Evolutionary conservation across 2,113 vertebrate species (phyloP).

Genomic region (Calidris pygmaea): DNA sequence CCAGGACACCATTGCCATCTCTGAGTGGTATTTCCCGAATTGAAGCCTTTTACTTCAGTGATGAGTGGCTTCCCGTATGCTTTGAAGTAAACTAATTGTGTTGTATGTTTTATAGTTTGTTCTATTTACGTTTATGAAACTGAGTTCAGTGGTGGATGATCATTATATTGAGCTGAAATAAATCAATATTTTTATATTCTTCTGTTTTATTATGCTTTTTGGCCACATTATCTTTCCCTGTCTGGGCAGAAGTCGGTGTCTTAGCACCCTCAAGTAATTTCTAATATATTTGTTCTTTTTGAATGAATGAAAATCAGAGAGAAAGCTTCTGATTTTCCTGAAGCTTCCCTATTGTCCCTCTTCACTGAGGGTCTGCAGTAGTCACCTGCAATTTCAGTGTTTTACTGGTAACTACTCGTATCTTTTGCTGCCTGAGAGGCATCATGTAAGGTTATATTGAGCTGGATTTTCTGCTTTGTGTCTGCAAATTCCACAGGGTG

Average conservation of each 20-base stretch:
- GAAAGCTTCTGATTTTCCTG: neutral
- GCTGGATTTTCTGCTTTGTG: neutral
- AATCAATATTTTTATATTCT: neutral
- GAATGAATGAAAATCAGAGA: neutral
- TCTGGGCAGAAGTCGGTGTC: neutral
- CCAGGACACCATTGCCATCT: neutral
- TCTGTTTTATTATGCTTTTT: neutral
- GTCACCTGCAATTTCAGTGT: neutral
- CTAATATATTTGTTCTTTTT: neutral
- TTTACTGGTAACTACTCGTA: neutral
- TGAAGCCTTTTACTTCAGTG: neutral
- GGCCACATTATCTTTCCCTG: neutral
- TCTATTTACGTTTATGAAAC: neutral
- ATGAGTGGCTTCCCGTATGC: neutral
- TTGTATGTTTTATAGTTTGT: neutral
- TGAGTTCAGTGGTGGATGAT: neutral
- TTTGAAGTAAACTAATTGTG: neutral
- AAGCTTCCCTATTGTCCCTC: neutral
- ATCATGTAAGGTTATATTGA: neutral
- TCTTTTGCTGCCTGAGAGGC: neutral
- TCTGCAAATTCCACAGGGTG: fast-evolving
- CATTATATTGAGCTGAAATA: neutral
- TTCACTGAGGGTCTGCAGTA: neutral
- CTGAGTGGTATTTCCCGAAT: neutral
- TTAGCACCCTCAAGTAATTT: neutral